phyloP scores from a whole-genome alignment of 2,888 invertebrate species.

The Bombyx huttoni region DNA sequence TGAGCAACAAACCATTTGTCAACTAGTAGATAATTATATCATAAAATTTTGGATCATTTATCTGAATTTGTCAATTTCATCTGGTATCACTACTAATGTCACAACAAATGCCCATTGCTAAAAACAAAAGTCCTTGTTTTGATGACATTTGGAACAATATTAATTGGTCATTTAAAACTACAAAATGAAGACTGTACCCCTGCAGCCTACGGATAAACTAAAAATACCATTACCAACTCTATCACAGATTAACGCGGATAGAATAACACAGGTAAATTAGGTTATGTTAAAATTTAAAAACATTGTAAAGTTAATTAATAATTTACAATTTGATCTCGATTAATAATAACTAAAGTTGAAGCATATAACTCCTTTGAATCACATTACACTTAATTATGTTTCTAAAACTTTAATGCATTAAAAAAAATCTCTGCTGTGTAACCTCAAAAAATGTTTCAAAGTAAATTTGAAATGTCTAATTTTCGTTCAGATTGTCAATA shows the following conservation, averaged over 20 bases:
- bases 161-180: neutral
- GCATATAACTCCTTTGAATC: no score
- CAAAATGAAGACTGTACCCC: conserved; percentile 46
- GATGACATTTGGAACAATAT: conserved; percentile 4
- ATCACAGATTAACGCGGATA: conserved; percentile 91
- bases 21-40: neutral
- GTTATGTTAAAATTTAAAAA: conserved; percentile 26
- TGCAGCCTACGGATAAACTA: conserved; percentile 42
- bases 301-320: conserved; percentile 6
- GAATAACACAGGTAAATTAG: conserved; percentile 85
- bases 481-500: no score
- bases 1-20: no score
- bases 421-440: no score
- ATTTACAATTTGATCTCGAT: neutral
- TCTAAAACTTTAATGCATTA: no score
- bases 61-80: conserved; percentile 1
- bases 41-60: conserved; percentile 7
- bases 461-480: no score
- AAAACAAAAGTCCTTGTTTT: conserved; percentile 4
- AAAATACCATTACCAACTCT: conserved; percentile 82
- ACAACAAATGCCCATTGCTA: neutral
- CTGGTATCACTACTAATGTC: neutral
- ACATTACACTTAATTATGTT: no score
- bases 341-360: no score
- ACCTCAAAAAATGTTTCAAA: no score